phyloP scores from a whole-genome alignment of 2,113 vertebrate genomes.

The Ciconia boyciana region DNA sequence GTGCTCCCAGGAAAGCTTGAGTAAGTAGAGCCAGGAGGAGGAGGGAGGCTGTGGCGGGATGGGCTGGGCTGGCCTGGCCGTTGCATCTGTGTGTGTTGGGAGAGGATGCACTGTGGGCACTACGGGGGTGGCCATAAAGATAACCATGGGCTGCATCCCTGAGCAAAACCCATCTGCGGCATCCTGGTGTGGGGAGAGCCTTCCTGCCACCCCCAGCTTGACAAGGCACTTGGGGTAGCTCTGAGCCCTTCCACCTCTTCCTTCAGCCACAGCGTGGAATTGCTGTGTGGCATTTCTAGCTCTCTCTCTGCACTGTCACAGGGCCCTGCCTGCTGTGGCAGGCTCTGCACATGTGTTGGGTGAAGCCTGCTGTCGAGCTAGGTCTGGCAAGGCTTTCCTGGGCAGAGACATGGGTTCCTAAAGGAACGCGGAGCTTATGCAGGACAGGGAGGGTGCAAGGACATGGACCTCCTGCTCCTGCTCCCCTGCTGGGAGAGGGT shows the following conservation, averaged over 20 bases:
- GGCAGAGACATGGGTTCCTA: neutral
- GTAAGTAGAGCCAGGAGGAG: neutral
- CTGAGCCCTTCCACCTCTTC: neutral
- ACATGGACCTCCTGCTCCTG: neutral
- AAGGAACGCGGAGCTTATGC: neutral
- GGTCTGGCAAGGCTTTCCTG: neutral
- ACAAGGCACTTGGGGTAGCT: accelerated
- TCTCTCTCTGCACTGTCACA: neutral
- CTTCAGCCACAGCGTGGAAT: neutral
- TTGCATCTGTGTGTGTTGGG: accelerated
- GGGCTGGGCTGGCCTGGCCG: accelerated
- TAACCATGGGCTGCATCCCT: neutral
- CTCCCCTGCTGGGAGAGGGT: neutral
- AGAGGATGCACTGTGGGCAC: neutral
- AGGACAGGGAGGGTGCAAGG: neutral
- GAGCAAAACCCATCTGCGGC: neutral
- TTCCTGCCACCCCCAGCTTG: neutral
- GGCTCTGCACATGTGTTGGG: neutral
- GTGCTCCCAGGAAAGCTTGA: neutral
- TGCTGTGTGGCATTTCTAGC: neutral
- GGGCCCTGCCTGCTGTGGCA: neutral
- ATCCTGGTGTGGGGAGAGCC: neutral
- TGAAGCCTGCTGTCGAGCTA: neutral
- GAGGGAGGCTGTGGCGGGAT: neutral
- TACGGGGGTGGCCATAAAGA: accelerated